Evolutionary conservation across 2,797 vertebrate species (phyloP).

Genomic region (Lycodopsis pacificus): DNA sequence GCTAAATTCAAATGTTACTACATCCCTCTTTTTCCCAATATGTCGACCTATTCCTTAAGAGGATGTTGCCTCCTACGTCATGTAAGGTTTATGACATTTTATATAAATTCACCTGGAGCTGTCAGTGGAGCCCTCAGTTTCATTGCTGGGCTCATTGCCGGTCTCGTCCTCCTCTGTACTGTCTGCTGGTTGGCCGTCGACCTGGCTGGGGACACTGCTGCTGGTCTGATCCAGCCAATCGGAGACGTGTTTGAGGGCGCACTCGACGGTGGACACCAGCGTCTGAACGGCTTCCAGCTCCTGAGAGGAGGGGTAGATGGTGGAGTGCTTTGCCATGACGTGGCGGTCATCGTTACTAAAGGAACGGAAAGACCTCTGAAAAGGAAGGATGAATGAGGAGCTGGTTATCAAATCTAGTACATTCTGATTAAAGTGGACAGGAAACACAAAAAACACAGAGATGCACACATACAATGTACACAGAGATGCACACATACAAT

Average conservation of each 20-base stretch:
- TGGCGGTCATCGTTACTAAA: conserved; percentile 99
- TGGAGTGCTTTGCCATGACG: conserved; percentile 99
- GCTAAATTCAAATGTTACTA: background rate
- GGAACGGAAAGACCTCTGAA: conserved; percentile 97
- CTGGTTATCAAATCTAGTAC: background rate
- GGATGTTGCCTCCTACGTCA: background rate
- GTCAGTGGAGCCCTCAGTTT: conserved; percentile 82
- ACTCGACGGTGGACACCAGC: conserved; percentile 97
- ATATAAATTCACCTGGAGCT: conserved; percentile 74
- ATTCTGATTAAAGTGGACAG: conserved; percentile 13
- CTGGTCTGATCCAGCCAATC: conserved; percentile 95
- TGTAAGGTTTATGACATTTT: background rate
- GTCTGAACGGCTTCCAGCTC: conserved; percentile 98
- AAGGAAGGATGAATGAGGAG: conserved; percentile 24
- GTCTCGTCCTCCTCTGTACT: conserved; percentile 77
- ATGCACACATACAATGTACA: background rate
- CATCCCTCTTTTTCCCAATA: background rate
- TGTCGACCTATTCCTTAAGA: background rate
- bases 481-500: no score
- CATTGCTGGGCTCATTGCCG: conserved; percentile 42
- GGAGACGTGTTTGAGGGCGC: conserved; percentile 97
- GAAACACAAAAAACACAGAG: background rate
- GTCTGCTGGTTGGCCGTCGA: conserved; percentile 71
- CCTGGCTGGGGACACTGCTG: conserved; percentile 53
- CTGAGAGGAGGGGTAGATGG: conserved; percentile 97